A percentile compares a stretch with the other conserved stretches of the same genome.
Conservation (phyloP, 2,113 vertebrate genomes). For the Oncorhynchus kisutch region DNA sequence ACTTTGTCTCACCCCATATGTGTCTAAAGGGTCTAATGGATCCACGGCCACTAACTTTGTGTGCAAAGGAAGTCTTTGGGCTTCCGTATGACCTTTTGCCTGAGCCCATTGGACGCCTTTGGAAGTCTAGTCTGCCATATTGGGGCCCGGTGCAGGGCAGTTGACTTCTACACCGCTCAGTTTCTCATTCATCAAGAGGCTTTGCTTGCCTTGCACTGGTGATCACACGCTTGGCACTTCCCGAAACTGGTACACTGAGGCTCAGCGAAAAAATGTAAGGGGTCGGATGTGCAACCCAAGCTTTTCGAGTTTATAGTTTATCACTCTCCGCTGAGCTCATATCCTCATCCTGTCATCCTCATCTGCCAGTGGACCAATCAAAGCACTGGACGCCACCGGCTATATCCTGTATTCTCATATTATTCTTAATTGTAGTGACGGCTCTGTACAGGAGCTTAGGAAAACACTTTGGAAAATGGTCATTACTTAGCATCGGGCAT, state of each 20-base stretch:
- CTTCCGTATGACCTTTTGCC: slow-evolving; percentile 47
- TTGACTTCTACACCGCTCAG: not conserved
- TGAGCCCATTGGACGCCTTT: slow-evolving; percentile 49
- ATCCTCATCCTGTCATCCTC: slow-evolving; percentile 25
- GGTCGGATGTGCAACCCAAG: slow-evolving; percentile 50
- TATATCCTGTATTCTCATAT: slow-evolving; percentile 48
- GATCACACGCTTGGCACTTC: slow-evolving; percentile 70
- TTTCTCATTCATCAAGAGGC: slow-evolving; percentile 62
- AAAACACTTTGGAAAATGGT: slow-evolving; percentile 13
- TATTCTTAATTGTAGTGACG: slow-evolving; percentile 65
- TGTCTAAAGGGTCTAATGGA: slow-evolving; percentile 32
- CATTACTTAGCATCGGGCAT: slow-evolving; percentile 36
- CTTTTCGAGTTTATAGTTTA: slow-evolving; percentile 55
- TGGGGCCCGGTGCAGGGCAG: not conserved
- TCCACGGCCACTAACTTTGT: slow-evolving; percentile 49
- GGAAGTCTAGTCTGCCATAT: slow-evolving; percentile 43
- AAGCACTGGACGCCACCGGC: slow-evolving; percentile 32
- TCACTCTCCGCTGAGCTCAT: slow-evolving; percentile 64
- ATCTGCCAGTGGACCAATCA: slow-evolving; percentile 40
- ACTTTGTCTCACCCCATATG: slow-evolving; percentile 41
- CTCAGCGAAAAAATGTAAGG: slow-evolving; percentile 16
- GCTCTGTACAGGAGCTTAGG: slow-evolving; percentile 30
- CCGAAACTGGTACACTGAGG: slow-evolving; percentile 13
- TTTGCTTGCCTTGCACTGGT: slow-evolving; percentile 62
- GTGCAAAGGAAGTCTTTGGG: slow-evolving; percentile 37